Conservation (phyloP, 1,140 invertebrate species). For the Euwallacea similis region DNA sequence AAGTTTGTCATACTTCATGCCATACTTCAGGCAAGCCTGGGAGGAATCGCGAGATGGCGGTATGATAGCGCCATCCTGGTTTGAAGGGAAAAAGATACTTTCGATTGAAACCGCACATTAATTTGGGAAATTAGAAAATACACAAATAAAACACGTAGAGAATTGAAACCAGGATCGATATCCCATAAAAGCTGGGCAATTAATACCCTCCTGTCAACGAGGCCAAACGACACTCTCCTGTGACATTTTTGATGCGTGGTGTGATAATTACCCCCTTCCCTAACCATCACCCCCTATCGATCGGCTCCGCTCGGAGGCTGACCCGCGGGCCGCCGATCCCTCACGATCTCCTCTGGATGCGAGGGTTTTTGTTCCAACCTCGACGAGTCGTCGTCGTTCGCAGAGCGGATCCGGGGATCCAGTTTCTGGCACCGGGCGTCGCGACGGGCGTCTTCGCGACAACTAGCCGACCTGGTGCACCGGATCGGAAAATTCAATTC, state of each 20-base stretch:
- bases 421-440: slow-evolving; percentile 12
- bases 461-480: slow-evolving; percentile 11
- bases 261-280: slow-evolving; percentile 18
- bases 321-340: slow-evolving; percentile 34
- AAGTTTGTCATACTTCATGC: too few relatives aligned
- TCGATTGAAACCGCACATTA: too few relatives aligned
- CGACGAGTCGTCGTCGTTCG: slow-evolving; percentile 20
- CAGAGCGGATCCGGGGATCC: slow-evolving; percentile 7
- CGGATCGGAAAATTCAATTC: slow-evolving; percentile 22
- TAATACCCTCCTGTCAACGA: not conserved
- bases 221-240: not conserved
- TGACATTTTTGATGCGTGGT: not conserved
- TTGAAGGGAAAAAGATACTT: too few relatives aligned
- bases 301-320: slow-evolving; percentile 45
- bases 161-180: not conserved
- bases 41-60: too few relatives aligned
- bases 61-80: too few relatives aligned
- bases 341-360: slow-evolving; percentile 25
- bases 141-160: too few relatives aligned
- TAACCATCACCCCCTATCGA: slow-evolving; percentile 38
- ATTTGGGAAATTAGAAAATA: too few relatives aligned
- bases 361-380: not conserved
- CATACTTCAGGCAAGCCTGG: too few relatives aligned
- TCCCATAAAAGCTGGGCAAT: not conserved
- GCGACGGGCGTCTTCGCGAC: slow-evolving; percentile 18